phyloP scores from a whole-genome alignment of 53 echinoderm and acorn worm species.

The Crossaster papposus region DNA sequence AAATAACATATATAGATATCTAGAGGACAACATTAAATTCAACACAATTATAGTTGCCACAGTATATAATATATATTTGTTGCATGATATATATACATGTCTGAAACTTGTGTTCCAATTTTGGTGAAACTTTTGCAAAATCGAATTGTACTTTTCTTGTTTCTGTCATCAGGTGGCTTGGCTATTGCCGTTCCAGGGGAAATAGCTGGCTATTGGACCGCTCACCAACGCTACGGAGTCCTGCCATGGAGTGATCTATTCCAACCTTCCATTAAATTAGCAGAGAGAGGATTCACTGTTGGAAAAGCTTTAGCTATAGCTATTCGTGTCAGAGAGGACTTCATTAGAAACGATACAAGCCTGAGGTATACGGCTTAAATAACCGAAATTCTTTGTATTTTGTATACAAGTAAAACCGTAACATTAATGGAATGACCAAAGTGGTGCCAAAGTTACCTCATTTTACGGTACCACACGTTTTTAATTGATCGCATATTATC shows the following conservation, averaged over 20 bases:
- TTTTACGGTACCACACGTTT: too few species aligned
- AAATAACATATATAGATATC: too few species aligned
- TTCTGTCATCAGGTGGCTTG: constrained; percentile 59
- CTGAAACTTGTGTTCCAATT: not conserved
- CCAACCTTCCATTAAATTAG: constrained; percentile 69
- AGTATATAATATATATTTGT: too few species aligned
- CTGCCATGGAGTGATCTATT: constrained; percentile 71
- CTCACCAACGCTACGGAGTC: constrained; percentile 63
- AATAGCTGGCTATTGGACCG: constrained; percentile 68
- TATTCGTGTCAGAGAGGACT: constrained; percentile 20
- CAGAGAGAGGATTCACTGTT: constrained; percentile 62
- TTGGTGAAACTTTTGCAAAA: not conserved
- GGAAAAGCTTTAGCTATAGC: constrained; percentile 34
- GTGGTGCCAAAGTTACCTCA: too few species aligned
- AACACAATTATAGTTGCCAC: too few species aligned
- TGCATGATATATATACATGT: too few species aligned
- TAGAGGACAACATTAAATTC: too few species aligned
- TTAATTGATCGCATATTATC: not conserved
- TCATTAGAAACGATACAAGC: constrained; percentile 33
- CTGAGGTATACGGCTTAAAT: constrained; percentile 55
- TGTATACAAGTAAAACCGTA: not conserved
- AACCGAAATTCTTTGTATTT: not conserved
- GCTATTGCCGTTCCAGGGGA: constrained; percentile 83
- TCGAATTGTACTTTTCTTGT: not conserved
- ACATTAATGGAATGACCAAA: not conserved